Conservation (phyloP, 2,797 vertebrate genomes). For the Cirrhinus molitorella region DNA sequence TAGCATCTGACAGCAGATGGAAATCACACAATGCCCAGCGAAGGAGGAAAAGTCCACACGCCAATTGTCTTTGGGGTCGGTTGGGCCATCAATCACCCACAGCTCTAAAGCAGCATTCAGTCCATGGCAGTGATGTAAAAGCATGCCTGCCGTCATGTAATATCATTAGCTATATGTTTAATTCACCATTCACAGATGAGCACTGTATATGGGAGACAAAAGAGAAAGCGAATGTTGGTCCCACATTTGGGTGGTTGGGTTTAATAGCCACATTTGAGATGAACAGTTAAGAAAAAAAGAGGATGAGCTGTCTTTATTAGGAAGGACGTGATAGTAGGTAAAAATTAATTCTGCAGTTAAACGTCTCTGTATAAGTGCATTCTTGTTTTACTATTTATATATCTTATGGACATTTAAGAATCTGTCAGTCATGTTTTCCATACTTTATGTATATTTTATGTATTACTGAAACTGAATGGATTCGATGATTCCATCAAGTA, state of each 20-base stretch:
- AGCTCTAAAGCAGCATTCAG: constrained; percentile 69
- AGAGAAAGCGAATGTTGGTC: constrained; percentile 25
- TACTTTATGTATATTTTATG: neutral
- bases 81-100: constrained; percentile 82
- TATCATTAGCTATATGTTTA: constrained; percentile 65
- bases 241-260: constrained; percentile 38
- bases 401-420: neutral
- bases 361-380: neutral
- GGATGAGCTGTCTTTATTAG: neutral
- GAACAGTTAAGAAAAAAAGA: neutral
- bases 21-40: constrained; percentile 39
- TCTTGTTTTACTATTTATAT: neutral
- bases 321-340: neutral
- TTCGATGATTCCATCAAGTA: neutral
- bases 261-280: constrained; percentile 29
- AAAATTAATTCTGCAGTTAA: neutral
- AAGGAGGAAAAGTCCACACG: constrained; percentile 70
- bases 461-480: neutral
- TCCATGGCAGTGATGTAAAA: constrained; percentile 79
- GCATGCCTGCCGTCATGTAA: constrained; percentile 69
- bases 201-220: neutral
- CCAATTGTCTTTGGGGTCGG: constrained; percentile 83
- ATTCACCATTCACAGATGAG: constrained; percentile 46
- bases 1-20: constrained; percentile 73
- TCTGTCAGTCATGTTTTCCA: neutral